These are phyloP conservation scores for Riptortus pedestris DNA, from an alignment of 1,140 invertebrate species.

Conservation along the genomic window DNA sequence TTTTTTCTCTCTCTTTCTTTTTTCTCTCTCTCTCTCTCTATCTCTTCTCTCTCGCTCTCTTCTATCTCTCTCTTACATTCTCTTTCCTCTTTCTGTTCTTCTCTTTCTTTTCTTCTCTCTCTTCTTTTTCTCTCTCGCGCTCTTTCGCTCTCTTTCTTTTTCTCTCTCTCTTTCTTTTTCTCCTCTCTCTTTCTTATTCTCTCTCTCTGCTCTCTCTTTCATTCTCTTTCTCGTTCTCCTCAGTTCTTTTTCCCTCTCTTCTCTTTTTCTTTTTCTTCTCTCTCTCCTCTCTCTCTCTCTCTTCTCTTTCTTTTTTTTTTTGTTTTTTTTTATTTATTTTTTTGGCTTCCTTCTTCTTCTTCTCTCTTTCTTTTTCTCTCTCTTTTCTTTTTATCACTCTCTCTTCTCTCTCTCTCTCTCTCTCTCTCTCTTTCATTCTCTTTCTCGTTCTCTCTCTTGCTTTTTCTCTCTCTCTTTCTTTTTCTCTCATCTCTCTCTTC, in stretches of 20 bases:
- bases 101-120: slow-evolving; percentile 32
- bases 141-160: slow-evolving; percentile 7
- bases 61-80: slow-evolving; percentile 27
- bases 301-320: background rate
- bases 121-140: slow-evolving; percentile 3
- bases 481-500: slow-evolving; percentile 26
- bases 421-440: slow-evolving; percentile 29
- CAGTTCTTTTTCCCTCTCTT: slow-evolving; percentile 20
- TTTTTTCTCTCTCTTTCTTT: background rate
- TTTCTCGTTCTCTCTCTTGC: slow-evolving; percentile 31
- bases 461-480: slow-evolving; percentile 21
- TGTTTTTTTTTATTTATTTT: background rate
- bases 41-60: slow-evolving; percentile 25
- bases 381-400: background rate
- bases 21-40: background rate
- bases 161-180: slow-evolving; percentile 3
- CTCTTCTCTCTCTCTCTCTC: background rate
- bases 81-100: slow-evolving; percentile 25
- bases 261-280: slow-evolving; percentile 29
- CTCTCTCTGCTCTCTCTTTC: too few species aligned
- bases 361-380: background rate
- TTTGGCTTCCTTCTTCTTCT: background rate
- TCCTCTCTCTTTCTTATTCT: slow-evolving; percentile 15
- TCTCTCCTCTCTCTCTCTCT: background rate
- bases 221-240: slow-evolving; percentile 10